These are phyloP conservation scores for Danionella cerebrum DNA, from an alignment of 2,113 vertebrate species.

Conservation along the genomic window DNA sequence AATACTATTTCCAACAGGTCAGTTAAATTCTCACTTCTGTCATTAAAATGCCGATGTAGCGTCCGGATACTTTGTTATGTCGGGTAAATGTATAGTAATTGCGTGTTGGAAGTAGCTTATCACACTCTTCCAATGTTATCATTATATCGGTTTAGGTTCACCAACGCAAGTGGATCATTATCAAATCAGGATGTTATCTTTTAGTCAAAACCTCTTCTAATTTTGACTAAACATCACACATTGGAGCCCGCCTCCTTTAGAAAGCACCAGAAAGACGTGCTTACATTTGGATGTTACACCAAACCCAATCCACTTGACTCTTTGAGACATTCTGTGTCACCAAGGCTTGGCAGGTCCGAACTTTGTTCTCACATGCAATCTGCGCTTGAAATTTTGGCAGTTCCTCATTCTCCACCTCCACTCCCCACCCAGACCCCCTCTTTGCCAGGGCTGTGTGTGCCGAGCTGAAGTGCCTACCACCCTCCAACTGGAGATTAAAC, in stretches of 20 bases:
- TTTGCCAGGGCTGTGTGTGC: background rate
- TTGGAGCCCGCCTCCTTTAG: background rate
- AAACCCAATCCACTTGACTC: conserved; percentile 38
- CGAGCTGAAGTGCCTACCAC: conserved; percentile 9
- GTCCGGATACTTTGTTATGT: too few relatives aligned
- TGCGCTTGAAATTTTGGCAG: conserved; percentile 55
- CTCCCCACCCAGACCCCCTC: background rate
- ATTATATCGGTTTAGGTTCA: too few relatives aligned
- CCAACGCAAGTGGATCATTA: too few relatives aligned
- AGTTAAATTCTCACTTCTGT: too few relatives aligned
- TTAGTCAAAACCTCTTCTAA: too few relatives aligned
- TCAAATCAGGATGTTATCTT: too few relatives aligned
- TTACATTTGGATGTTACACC: conserved; percentile 23
- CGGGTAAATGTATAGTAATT: too few relatives aligned
- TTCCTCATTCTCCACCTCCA: conserved; percentile 23
- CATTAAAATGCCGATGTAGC: too few relatives aligned
- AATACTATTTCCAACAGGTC: too few relatives aligned
- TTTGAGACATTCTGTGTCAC: conserved; percentile 33
- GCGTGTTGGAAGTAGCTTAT: too few relatives aligned
- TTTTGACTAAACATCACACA: too few relatives aligned
- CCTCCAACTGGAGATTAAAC: conserved; percentile 52
- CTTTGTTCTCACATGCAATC: conserved; percentile 39
- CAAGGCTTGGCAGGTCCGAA: conserved; percentile 53
- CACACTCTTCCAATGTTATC: too few relatives aligned
- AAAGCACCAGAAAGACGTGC: background rate